Percentiles rank a stretch among this genome's conserved stretches.
Conservation (phyloP, 2,888 invertebrate species). For the Microctonus aethiopoides region DNA sequence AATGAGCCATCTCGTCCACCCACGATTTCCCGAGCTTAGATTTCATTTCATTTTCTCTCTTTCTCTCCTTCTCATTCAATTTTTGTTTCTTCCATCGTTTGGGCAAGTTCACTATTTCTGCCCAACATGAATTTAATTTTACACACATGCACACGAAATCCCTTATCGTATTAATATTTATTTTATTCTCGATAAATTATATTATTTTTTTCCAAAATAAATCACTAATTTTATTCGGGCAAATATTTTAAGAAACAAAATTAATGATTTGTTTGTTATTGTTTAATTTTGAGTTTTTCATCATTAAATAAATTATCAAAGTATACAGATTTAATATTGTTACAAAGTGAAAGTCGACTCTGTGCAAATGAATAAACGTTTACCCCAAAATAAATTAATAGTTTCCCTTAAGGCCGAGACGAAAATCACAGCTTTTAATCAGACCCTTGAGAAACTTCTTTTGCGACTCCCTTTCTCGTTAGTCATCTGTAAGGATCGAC, state of each 20-base stretch:
- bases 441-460: conserved; percentile 37
- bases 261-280: too few relatives aligned
- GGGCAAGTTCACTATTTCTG: conserved; percentile 27
- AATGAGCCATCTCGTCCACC: conserved; percentile 62
- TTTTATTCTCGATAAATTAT: background rate
- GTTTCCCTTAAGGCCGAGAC: conserved; percentile 32
- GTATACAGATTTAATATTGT: background rate
- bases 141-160: background rate
- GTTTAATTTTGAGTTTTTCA: background rate
- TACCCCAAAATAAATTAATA: conserved; percentile 36
- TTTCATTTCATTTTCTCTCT: conserved; percentile 46
- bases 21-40: conserved; percentile 49
- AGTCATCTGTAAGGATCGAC: conserved; percentile 40
- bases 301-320: background rate
- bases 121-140: background rate
- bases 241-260: too few relatives aligned
- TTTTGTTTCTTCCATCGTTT: conserved; percentile 27
- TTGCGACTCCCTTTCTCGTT: conserved; percentile 24
- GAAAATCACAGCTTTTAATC: conserved; percentile 49
- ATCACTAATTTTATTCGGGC: too few relatives aligned
- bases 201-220: too few relatives aligned
- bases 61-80: conserved; percentile 22
- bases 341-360: background rate
- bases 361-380: background rate
- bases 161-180: background rate